Evolutionary conservation across 2,797 vertebrate species (phyloP).

Genomic region (Furcifer pardalis): DNA sequence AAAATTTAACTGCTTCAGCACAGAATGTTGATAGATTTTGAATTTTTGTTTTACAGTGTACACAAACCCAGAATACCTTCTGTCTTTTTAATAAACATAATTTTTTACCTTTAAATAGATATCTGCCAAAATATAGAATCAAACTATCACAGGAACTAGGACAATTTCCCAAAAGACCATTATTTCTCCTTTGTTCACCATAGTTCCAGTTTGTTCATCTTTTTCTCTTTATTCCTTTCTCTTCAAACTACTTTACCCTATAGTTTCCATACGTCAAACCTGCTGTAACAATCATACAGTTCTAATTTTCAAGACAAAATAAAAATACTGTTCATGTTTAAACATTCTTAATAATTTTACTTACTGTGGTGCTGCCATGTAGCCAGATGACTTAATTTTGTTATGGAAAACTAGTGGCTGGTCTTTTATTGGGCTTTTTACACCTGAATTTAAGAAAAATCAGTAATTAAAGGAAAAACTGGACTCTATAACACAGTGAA

Average conservation of each 20-base stretch:
- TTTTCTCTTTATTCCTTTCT: background rate
- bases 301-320: background rate
- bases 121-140: background rate
- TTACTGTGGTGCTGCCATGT: constrained; percentile 81
- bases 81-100: too few relatives aligned
- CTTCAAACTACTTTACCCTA: background rate
- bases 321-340: background rate
- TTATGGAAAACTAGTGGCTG: constrained; percentile 86
- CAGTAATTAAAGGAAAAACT: constrained; percentile 3
- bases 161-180: background rate
- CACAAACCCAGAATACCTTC: background rate
- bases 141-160: background rate
- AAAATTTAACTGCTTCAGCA: background rate
- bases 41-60: background rate
- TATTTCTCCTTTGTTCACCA: background rate
- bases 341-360: constrained; percentile 37
- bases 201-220: background rate
- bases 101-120: background rate
- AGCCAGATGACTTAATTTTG: constrained; percentile 90
- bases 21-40: background rate
- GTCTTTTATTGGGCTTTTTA: constrained; percentile 73
- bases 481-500: background rate
- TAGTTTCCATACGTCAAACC: background rate
- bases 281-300: background rate
- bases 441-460: constrained; percentile 48